A percentile compares a stretch with the other conserved stretches of the same genome.
Evolutionary conservation across 2,888 invertebrate genomes (phyloP).

Genomic region (Lithophane semibrunnea): DNA sequence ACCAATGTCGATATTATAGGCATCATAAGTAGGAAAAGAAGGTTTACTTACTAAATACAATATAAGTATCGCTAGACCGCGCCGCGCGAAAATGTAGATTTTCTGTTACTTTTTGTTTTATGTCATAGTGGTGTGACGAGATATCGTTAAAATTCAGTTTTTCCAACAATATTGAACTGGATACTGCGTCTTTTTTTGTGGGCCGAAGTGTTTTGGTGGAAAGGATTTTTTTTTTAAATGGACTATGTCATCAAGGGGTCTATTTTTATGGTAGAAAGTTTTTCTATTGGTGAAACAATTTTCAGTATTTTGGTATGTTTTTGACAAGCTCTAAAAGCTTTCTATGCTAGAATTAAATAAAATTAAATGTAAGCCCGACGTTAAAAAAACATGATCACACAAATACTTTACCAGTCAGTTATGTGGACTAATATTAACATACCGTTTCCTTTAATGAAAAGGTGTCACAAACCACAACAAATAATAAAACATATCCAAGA

Average conservation of each 20-base stretch:
- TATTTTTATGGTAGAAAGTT: neutral
- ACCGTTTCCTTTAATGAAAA: neutral
- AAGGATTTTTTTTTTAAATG: neutral
- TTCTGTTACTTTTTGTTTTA: slow-evolving; percentile 5
- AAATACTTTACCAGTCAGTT: neutral
- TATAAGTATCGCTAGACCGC: neutral
- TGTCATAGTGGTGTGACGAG: neutral
- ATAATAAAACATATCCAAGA: slow-evolving; percentile 59
- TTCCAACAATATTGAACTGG: slow-evolving; percentile 1
- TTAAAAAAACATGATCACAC: neutral
- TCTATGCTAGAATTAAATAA: neutral
- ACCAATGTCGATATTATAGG: slow-evolving; percentile 36
- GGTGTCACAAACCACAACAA: slow-evolving; percentile 40
- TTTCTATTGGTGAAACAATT: neutral
- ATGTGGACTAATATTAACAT: neutral
- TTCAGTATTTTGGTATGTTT: neutral
- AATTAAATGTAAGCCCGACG: too few species aligned
- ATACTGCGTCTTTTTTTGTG: neutral
- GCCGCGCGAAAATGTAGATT: neutral
- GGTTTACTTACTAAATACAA: neutral
- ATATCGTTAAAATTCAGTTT: slow-evolving; percentile 12
- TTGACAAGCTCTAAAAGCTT: neutral
- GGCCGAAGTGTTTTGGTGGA: slow-evolving; percentile 17
- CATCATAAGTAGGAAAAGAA: slow-evolving; percentile 14
- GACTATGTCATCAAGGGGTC: neutral